Evolutionary conservation across 2,888 invertebrate genomes (phyloP).

Genomic region (Caenorhabditis sp.): DNA sequence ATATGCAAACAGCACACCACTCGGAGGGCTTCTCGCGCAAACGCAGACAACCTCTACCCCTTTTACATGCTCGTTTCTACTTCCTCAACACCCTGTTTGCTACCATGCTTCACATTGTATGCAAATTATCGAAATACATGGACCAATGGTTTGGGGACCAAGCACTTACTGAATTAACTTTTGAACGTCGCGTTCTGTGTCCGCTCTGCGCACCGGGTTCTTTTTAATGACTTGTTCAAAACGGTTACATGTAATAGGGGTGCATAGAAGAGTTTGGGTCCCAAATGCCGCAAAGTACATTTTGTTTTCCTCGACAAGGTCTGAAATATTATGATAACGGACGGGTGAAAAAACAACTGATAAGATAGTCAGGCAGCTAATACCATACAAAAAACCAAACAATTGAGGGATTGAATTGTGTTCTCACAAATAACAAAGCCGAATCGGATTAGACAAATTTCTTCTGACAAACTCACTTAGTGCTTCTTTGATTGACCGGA

Average conservation of each 20-base stretch:
- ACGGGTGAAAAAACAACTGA: not conserved
- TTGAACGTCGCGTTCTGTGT: slow-evolving; percentile 32
- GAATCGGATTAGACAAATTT: not conserved
- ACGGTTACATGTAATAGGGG: slow-evolving; percentile 46
- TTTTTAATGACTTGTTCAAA: slow-evolving; percentile 48
- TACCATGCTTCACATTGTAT: slow-evolving; percentile 63
- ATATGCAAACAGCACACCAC: slow-evolving; percentile 64
- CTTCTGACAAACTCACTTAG: slow-evolving; percentile 36
- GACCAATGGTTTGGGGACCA: not conserved
- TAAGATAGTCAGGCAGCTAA: too few species aligned
- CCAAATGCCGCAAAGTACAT: slow-evolving; percentile 65
- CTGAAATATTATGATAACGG: slow-evolving; percentile 35
- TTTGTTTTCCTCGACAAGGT: slow-evolving; percentile 56
- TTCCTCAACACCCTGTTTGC: slow-evolving; percentile 52
- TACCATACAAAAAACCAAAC: slow-evolving; percentile 2
- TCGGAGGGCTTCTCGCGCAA: slow-evolving; percentile 9
- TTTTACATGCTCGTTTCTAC: slow-evolving; percentile 19
- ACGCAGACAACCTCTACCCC: slow-evolving; percentile 1
- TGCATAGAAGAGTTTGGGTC: slow-evolving; percentile 58
- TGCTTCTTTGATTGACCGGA: slow-evolving; percentile 61
- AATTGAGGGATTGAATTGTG: slow-evolving; percentile 4
- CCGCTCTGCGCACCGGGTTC: slow-evolving; percentile 52
- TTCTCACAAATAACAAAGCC: not conserved
- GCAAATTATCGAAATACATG: slow-evolving; percentile 62
- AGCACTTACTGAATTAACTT: slow-evolving; percentile 48